These are phyloP conservation scores for Drosophila meridionalis DNA, from an alignment of 2,888 invertebrate genomes.

Conservation along the genomic window DNA sequence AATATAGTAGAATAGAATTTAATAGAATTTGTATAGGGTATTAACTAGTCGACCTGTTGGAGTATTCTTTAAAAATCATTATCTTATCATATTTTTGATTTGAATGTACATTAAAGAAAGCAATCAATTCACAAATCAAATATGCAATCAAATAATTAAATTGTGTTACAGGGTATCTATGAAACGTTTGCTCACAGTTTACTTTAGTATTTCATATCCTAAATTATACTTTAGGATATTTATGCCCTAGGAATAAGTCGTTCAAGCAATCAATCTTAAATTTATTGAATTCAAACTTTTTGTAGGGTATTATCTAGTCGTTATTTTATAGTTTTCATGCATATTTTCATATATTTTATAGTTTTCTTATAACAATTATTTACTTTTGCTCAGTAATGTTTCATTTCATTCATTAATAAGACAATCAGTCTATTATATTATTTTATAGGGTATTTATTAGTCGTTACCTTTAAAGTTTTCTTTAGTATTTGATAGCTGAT, in stretches of 20 bases:
- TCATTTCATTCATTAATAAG: too few species aligned
- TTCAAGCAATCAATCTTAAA: not conserved
- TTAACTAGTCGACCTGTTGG: not conserved
- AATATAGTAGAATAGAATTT: too few species aligned
- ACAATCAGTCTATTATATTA: too few species aligned
- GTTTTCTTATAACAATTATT: not conserved
- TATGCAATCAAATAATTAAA: not conserved
- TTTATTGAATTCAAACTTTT: not conserved
- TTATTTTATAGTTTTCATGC: not conserved
- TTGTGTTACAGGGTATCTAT: not conserved
- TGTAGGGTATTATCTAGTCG: not conserved
- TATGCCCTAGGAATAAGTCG: not conserved
- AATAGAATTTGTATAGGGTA: not conserved
- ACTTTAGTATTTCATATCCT: not conserved
- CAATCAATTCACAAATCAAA: not conserved
- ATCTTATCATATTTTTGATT: not conserved
- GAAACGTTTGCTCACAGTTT: not conserved
- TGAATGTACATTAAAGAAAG: too few species aligned
- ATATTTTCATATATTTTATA: too few species aligned
- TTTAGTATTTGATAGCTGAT: not conserved
- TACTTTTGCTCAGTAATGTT: too few species aligned
- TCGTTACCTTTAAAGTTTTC: not conserved
- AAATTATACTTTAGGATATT: not conserved
- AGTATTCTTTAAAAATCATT: not conserved
- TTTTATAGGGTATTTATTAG: not conserved